These are phyloP conservation scores for Emys orbicularis DNA, from an alignment of 2,797 vertebrate species.

Conservation along the genomic window DNA sequence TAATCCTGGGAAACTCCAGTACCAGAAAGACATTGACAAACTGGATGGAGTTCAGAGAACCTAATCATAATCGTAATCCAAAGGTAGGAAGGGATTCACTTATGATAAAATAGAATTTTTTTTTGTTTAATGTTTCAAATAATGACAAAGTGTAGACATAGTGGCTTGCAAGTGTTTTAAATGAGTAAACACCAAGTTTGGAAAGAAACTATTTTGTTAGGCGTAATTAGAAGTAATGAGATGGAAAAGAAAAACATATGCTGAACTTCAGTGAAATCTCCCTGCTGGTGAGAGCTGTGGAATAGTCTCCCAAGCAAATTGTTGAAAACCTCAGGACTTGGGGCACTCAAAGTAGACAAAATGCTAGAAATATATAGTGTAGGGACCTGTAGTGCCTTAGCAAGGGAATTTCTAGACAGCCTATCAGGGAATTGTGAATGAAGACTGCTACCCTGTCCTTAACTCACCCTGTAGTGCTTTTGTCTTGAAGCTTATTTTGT, in stretches of 20 bases:
- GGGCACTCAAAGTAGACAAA: background rate
- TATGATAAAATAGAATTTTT: background rate
- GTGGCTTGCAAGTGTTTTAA: conserved; percentile 16
- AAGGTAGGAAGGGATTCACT: background rate
- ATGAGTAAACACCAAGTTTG: conserved; percentile 1
- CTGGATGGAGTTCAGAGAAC: background rate
- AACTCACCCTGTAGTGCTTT: conserved; percentile 69
- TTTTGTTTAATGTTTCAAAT: background rate
- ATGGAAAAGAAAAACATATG: background rate
- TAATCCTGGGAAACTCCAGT: background rate
- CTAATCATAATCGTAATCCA: conserved; percentile 3
- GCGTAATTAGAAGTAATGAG: background rate
- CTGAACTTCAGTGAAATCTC: background rate
- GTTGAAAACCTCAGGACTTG: background rate
- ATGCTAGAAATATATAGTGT: conserved; percentile 26
- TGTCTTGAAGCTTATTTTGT: conserved; percentile 47
- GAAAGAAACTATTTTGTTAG: background rate
- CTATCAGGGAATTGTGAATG: conserved; percentile 37
- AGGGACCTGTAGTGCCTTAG: conserved; percentile 37
- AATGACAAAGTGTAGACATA: background rate
- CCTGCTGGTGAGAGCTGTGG: background rate
- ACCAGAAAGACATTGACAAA: background rate
- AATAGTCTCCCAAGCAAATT: accelerated
- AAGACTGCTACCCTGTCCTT: conserved; percentile 69
- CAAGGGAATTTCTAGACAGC: conserved; percentile 47